phyloP scores from a whole-genome alignment of 2,797 vertebrate genomes.

The Novumbra hubbsi region DNA sequence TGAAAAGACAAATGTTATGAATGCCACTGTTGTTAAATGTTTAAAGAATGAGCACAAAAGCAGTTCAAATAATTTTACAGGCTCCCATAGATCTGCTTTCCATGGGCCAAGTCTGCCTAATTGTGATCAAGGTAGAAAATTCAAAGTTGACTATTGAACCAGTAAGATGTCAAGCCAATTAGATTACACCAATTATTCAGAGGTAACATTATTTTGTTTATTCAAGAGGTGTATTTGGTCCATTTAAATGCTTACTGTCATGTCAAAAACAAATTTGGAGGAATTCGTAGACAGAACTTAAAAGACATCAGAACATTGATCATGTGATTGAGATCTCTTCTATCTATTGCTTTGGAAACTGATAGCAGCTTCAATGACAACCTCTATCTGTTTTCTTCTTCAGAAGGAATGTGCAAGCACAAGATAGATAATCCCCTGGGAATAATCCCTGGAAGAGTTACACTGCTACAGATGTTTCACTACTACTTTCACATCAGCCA shows the following conservation, averaged over 20 bases:
- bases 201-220: no score
- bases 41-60: no score
- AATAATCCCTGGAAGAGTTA: conserved; percentile 47
- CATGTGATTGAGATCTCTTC: conserved; percentile 42
- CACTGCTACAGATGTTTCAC: conserved; percentile 38
- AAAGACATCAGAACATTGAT: conserved; percentile 48
- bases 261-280: conserved; percentile 47
- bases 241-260: conserved; percentile 13
- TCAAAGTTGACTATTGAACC: conserved; percentile 54
- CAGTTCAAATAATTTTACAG: no score
- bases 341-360: conserved; percentile 44
- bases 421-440: conserved; percentile 55
- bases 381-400: conserved; percentile 41
- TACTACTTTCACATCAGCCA: conserved; percentile 47
- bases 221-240: not conserved
- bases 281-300: conserved; percentile 32
- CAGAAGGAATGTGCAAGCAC: conserved; percentile 45
- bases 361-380: conserved; percentile 65
- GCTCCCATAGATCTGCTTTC: conserved; percentile 26
- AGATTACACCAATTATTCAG: conserved; percentile 30
- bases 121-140: conserved; percentile 52
- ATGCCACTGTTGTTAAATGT: no score
- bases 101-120: conserved; percentile 28
- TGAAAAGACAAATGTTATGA: no score
- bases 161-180: conserved; percentile 39